phyloP scores from a whole-genome alignment of 2,888 invertebrate genomes.

The Perizoma affinitatum region DNA sequence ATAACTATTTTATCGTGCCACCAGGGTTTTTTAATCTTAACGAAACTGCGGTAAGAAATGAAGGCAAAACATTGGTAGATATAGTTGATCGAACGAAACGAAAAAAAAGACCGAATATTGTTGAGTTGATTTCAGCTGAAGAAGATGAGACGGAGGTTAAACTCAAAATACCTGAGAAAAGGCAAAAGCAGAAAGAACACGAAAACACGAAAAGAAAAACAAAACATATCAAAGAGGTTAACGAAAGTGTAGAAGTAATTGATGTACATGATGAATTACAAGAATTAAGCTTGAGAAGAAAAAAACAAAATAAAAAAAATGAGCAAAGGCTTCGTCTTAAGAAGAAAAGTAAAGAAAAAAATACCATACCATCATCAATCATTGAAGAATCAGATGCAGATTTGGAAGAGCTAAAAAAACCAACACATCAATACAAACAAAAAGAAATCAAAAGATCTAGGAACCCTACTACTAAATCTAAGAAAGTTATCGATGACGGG shows the following conservation, averaged over 20 bases:
- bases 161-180: conserved; percentile 3
- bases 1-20: conserved; percentile 56
- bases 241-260: conserved; percentile 11
- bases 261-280: conserved; percentile 11
- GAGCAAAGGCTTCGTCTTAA: conserved; percentile 4
- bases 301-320: conserved; percentile 7
- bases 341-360: conserved; percentile 9
- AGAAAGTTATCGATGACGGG: conserved; percentile 5
- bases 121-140: neutral
- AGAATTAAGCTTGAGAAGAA: neutral
- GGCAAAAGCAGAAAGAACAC: conserved; percentile 12
- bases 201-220: conserved; percentile 22
- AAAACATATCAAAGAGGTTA: conserved; percentile 4
- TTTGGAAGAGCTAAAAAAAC: conserved; percentile 4
- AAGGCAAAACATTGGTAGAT: neutral
- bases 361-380: neutral
- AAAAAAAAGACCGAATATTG: conserved; percentile 13
- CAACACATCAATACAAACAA: neutral
- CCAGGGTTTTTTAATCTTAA: conserved; percentile 43
- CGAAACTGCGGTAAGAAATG: conserved; percentile 25
- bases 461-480: conserved; percentile 6
- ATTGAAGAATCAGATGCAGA: conserved; percentile 9
- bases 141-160: conserved; percentile 1
- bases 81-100: neutral
- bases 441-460: conserved; percentile 1